Conservation (phyloP, 2,797 vertebrate genomes). For the Betta splendens region DNA sequence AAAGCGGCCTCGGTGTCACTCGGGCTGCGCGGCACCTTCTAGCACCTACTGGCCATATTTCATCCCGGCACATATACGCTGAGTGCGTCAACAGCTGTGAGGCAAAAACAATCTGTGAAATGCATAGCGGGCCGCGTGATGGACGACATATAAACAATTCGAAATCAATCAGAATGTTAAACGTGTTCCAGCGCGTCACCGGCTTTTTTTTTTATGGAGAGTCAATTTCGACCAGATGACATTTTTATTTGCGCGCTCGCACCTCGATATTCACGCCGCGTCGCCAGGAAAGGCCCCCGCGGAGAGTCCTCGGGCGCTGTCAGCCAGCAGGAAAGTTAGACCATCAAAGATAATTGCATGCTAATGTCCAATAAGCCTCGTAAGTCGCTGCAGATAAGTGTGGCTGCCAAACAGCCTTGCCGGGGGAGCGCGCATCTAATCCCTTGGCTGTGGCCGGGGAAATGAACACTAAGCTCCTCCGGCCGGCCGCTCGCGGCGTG, state of each 20-base stretch:
- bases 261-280: slow-evolving; percentile 61
- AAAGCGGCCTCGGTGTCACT: slow-evolving; percentile 1
- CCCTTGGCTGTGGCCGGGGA: slow-evolving; percentile 63
- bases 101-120: slow-evolving; percentile 52
- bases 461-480: slow-evolving; percentile 74
- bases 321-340: slow-evolving; percentile 71
- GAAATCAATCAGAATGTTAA: slow-evolving; percentile 62
- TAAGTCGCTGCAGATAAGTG: slow-evolving; percentile 74
- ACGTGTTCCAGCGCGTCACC: slow-evolving; percentile 33
- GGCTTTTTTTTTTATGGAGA: slow-evolving; percentile 61
- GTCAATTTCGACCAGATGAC: slow-evolving; percentile 45
- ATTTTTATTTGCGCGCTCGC: slow-evolving; percentile 53
- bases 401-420: slow-evolving; percentile 72
- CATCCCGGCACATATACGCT: slow-evolving; percentile 16
- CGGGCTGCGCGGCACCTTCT: slow-evolving; percentile 6
- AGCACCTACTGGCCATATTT: slow-evolving; percentile 10
- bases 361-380: slow-evolving; percentile 80
- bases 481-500: slow-evolving; percentile 60
- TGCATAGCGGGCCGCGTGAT: slow-evolving; percentile 55
- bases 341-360: slow-evolving; percentile 79
- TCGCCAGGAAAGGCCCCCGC: slow-evolving; percentile 59
- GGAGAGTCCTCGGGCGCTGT: slow-evolving; percentile 67
- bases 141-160: slow-evolving; percentile 48
- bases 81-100: slow-evolving; percentile 42
- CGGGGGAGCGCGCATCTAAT: slow-evolving; percentile 74